Base-by-base conservation (phyloP, 2,797 vertebrate species). In the Lerista edwardsae region DNA sequence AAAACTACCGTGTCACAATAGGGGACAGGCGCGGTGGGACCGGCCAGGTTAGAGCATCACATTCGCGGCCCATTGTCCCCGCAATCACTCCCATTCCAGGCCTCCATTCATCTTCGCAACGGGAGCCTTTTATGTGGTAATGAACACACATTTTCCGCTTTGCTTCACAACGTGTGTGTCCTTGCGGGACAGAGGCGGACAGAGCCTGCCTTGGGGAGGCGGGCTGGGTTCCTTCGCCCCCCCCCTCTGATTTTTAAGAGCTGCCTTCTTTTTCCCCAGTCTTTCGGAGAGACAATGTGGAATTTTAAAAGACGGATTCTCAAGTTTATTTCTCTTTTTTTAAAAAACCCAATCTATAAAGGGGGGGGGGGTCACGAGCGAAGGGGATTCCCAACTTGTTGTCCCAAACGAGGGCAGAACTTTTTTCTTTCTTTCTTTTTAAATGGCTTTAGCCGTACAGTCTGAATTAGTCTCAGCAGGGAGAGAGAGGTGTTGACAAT, bases 81-180 rank as follows among this genome's bases (percentile, higher is more conserved):
- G 29, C 86, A 92, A 96, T 96, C 97, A 96, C 97, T 94, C 95
- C 93, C 91, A 93, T 95, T 96, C 94, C 95, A 90, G 95, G 85
- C 93, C 86, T 91, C 96, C 93, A 95, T 95, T 97, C 96, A 97
- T 77, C 94, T 91, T 94, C 97, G 75, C 97, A 85, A 91, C 96
- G 93, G 97, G 97, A 96, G 96, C 94, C 97, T 97, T 98, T 97
- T 96, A 97, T 97, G 97, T 96, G 97, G 95, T 97, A 98, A 98
- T 98, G 97, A 97, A 96, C 73, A 97, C 97, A 96, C 96, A 97
- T 97, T 96, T 97, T 95, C 96, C 94, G 96, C 97, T 94, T 84
- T 81, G 94, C 93, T 96, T 95, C 94, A 93, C 96, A 94, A 96
- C 96, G 96, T 97, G 96, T 97, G 96, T 97, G 97, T 97, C 96